Evolutionary conservation across 2,797 vertebrate genomes (phyloP).

Genomic region (Myiotriccus ornatus): DNA sequence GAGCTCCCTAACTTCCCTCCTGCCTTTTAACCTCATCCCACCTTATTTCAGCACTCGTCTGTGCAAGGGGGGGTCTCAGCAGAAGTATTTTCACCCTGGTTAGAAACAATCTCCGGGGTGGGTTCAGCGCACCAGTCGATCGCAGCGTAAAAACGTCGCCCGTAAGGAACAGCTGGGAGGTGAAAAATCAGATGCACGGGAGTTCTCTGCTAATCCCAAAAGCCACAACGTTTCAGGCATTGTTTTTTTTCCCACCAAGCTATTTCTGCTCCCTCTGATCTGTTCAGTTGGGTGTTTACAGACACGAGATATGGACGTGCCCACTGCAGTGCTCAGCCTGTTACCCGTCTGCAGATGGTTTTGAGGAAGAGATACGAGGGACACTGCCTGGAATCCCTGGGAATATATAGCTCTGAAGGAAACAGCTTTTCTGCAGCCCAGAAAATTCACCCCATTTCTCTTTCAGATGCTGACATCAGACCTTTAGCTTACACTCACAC

Average conservation of each 20-base stretch:
- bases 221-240: background rate
- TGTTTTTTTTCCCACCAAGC: background rate
- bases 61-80: background rate
- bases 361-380: background rate
- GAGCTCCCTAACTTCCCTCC: background rate
- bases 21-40: background rate
- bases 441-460: background rate
- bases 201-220: background rate
- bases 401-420: background rate
- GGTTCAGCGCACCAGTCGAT: background rate
- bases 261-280: background rate
- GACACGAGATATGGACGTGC: background rate
- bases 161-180: background rate
- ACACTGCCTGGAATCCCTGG: background rate
- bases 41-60: background rate
- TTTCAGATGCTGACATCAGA: background rate
- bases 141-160: background rate
- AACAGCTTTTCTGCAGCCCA: background rate
- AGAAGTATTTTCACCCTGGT: background rate
- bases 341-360: background rate
- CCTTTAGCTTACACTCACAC: background rate
- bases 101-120: background rate
- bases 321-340: background rate
- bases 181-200: background rate
- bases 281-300: background rate